Percentiles rank a stretch among this genome's conserved stretches.
phyloP scores from a whole-genome alignment of 2,888 invertebrate genomes.

The Notodonta dromedarius region DNA sequence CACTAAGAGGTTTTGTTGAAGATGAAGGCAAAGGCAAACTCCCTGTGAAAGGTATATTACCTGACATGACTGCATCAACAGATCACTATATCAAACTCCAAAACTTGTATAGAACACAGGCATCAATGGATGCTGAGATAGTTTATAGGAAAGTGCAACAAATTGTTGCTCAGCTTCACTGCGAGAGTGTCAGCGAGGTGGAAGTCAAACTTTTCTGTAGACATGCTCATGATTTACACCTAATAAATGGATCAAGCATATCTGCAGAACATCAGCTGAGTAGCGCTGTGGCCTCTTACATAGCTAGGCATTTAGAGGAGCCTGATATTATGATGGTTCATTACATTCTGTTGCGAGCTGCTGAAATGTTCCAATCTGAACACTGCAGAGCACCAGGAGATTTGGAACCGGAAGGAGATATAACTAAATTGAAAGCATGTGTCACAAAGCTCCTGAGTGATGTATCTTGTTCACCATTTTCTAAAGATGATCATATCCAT shows the following conservation, averaged over 20 bases:
- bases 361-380: conserved; percentile 94
- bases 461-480: conserved; percentile 91
- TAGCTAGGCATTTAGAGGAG: conserved; percentile 89
- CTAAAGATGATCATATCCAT: conserved; percentile 97
- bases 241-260: conserved; percentile 91
- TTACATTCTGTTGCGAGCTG: conserved; percentile 95
- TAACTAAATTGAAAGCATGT: conserved; percentile 91
- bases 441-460: conserved; percentile 91
- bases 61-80: conserved; percentile 98
- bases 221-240: conserved; percentile 91
- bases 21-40: conserved; percentile 92
- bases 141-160: conserved; percentile 92
- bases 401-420: conserved; percentile 95
- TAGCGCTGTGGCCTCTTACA: conserved; percentile 82
- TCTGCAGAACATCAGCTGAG: conserved; percentile 91
- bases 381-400: conserved; percentile 96
- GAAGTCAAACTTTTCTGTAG: conserved; percentile 95
- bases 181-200: conserved; percentile 90
- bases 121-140: conserved; percentile 91
- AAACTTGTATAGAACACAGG: conserved; percentile 94
- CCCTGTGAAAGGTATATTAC: conserved; percentile 94
- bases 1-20: conserved; percentile 93
- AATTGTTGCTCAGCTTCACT: conserved; percentile 90
- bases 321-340: conserved; percentile 94
- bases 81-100: conserved; percentile 95